These are phyloP conservation scores for Ginglymostoma cirratum DNA, from an alignment of 2,113 vertebrate species.

Conservation along the genomic window DNA sequence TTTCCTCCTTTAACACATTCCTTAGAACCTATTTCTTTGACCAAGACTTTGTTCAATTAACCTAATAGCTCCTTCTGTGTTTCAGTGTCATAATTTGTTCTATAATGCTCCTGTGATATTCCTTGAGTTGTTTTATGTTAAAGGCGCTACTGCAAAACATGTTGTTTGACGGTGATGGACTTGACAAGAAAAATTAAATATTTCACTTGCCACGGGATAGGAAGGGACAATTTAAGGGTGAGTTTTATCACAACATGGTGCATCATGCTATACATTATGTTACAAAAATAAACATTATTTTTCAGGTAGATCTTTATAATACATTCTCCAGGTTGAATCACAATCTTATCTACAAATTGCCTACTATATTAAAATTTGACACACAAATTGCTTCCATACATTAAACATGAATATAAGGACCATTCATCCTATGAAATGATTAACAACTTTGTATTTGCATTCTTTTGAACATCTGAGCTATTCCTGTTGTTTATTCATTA, in stretches of 20 bases:
- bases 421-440: background rate
- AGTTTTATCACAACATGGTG: background rate
- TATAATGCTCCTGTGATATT: background rate
- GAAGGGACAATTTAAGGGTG: background rate
- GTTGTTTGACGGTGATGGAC: background rate
- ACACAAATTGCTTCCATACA: background rate
- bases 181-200: background rate
- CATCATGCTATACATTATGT: background rate
- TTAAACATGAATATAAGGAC: conserved; percentile 8
- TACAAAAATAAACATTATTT: background rate
- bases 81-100: background rate
- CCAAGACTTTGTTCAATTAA: background rate
- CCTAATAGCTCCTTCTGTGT: background rate
- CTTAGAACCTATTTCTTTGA: background rate
- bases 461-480: background rate
- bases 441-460: background rate
- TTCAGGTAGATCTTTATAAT: background rate
- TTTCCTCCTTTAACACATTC: background rate
- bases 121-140: background rate
- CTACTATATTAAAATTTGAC: background rate
- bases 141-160: background rate
- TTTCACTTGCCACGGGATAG: background rate
- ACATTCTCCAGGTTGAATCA: background rate
- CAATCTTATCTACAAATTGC: background rate
- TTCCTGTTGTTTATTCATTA: background rate